phyloP scores from a whole-genome alignment of 2,888 invertebrate species.

The Microctonus aethiopoides region DNA sequence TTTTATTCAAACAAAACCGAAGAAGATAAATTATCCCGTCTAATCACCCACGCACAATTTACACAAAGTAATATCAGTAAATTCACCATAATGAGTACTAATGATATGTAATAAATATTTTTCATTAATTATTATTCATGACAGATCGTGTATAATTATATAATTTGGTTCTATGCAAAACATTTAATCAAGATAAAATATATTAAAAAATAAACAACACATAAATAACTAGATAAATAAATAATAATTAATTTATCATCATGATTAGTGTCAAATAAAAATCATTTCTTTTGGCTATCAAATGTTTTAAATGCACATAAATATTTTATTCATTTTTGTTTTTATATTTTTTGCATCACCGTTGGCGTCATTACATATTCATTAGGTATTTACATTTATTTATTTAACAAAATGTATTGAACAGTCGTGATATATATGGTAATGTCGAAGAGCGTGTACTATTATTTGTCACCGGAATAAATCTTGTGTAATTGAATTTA shows the following conservation, averaged over 20 bases:
- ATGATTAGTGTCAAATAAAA: no score
- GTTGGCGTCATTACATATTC: not conserved
- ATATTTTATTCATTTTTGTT: not conserved
- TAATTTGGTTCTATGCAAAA: no score
- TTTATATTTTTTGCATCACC: not conserved
- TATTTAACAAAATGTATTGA: not conserved
- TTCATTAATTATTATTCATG: no score
- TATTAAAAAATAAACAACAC: no score
- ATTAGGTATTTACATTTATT: not conserved
- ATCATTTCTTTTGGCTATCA: not conserved
- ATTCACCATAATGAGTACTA: constrained; percentile 19
- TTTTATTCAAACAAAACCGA: constrained; percentile 16
- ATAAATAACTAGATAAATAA: no score
- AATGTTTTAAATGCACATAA: not conserved
- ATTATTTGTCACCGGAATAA: not conserved
- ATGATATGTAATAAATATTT: no score
- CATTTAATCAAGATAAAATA: no score
- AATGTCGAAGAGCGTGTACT: not conserved
- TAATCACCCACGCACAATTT: constrained; percentile 16
- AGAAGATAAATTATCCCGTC: constrained; percentile 37
- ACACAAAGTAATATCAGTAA: constrained; percentile 37
- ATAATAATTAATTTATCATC: no score
- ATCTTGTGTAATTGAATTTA: not conserved
- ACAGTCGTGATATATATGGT: not conserved
- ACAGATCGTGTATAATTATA: no score